These are phyloP conservation scores for Hippasteria phrygiana DNA, from an alignment of 53 echinoderm and acorn worm species.

Conservation along the genomic window DNA sequence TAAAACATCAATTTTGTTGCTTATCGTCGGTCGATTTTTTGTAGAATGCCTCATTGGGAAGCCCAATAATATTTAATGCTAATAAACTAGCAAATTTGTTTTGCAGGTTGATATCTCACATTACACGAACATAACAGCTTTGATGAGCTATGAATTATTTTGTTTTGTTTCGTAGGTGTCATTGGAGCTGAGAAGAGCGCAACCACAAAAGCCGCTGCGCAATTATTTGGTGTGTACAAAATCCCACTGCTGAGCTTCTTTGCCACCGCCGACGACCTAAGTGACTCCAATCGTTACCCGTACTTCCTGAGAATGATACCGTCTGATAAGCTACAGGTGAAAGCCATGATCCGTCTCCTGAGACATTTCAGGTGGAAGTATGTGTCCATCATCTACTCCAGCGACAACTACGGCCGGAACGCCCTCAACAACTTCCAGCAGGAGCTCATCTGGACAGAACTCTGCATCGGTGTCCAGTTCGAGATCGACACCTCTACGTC, in stretches of 20 bases:
- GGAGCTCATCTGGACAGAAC: not conserved
- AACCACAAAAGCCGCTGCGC: slow-evolving; percentile 63
- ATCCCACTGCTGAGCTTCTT: slow-evolving; percentile 70
- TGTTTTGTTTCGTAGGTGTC: slow-evolving; percentile 35
- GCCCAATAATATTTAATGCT: too few relatives aligned
- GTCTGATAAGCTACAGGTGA: slow-evolving; percentile 66
- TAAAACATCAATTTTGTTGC: too few relatives aligned
- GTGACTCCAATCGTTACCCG: slow-evolving; percentile 50
- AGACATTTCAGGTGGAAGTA: slow-evolving; percentile 61
- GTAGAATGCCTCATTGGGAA: too few relatives aligned
- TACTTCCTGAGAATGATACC: slow-evolving; percentile 71
- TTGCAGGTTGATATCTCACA: too few relatives aligned
- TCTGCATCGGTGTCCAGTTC: slow-evolving; percentile 63
- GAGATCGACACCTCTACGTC: slow-evolving; percentile 1
- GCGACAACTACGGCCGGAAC: slow-evolving; percentile 75
- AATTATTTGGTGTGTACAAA: slow-evolving; percentile 49
- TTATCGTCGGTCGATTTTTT: too few relatives aligned
- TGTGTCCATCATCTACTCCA: slow-evolving; percentile 69
- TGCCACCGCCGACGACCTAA: slow-evolving; percentile 68
- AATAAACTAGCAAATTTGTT: too few relatives aligned
- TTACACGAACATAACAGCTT: too few relatives aligned
- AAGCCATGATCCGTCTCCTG: slow-evolving; percentile 66
- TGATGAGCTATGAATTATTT: not conserved
- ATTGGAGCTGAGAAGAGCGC: slow-evolving; percentile 67
- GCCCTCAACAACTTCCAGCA: slow-evolving; percentile 48